phyloP scores from a whole-genome alignment of 1,140 invertebrate genomes.

The Lamellibrachia luymesi region DNA sequence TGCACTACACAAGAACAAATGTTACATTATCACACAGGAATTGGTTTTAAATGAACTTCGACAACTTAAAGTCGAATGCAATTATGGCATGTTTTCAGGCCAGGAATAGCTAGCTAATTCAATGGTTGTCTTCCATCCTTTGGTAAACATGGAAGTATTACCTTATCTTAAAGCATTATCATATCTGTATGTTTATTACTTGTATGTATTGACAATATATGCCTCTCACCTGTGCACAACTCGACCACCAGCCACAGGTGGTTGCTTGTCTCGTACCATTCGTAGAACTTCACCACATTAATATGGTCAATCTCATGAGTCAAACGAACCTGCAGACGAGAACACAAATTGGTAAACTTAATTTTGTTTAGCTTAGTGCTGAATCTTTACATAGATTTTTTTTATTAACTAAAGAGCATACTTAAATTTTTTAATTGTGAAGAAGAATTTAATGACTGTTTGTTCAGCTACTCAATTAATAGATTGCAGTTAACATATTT shows the following conservation, averaged over 20 bases:
- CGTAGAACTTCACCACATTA: slow-evolving; percentile 56
- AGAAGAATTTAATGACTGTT: not conserved
- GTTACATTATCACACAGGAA: no score
- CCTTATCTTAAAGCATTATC: no score
- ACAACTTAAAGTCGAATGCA: no score
- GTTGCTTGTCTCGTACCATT: slow-evolving; percentile 59
- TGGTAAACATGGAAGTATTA: no score
- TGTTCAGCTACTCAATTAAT: no score
- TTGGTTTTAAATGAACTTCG: no score
- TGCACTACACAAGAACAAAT: no score
- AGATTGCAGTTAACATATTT: no score
- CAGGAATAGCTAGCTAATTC: no score
- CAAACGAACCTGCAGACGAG: slow-evolving; percentile 48
- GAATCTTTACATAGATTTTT: not conserved
- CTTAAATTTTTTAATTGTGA: not conserved
- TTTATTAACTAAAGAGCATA: not conserved
- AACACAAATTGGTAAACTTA: not conserved
- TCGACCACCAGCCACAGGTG: slow-evolving; percentile 58
- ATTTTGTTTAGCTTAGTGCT: not conserved
- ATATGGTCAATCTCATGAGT: slow-evolving; percentile 54
- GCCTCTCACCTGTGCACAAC: slow-evolving; percentile 48
- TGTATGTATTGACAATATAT: not conserved
- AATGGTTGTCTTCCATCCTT: no score
- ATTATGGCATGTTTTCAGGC: no score
- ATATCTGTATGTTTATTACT: not conserved